Base-by-base conservation (phyloP, 1,140 invertebrate species). In the Drosophila setifemur region DNA sequence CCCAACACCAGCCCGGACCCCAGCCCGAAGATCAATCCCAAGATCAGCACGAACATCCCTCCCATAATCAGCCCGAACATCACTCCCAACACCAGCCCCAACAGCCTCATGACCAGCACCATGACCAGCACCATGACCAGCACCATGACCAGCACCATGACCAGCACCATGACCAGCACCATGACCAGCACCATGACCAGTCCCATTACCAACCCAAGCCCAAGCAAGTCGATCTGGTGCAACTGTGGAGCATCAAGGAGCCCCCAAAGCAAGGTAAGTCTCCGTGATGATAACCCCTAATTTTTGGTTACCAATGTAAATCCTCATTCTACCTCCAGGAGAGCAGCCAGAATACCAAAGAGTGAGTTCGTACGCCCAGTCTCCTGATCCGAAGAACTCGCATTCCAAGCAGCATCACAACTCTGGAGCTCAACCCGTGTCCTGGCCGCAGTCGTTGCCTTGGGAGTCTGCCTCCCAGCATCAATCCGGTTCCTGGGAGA, bases 401-500 rank as follows among this genome's bases (percentile, higher is more conserved):
- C n/a, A 60, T 9, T 18, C n/a, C 1, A 25, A 48, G 14, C 9
- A 29, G 14, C n/a, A n/a, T 1, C 21, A 25, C 3, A 70, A 31
- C 8, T 28, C 64, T n/a, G n/a, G n/a, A n/a, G n/a, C n/a, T n/a
- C 11, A 60, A 16, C 9, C 44, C 7, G 55, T 21, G 2, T 79
- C 79, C 7, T 75, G 74, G 66, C 43, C 55, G 6, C 35, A 71
- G 8, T 53, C 74, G 2, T 12, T 85, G n/a, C 79, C 79, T 5
- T 85, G 79, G 79, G 74, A 86, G 26, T 18, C 12, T 12, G 42
- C 11, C 0, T 9, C 54, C 0, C 35, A 8, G n/a, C 68, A 68
- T n/a, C 12, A 3, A 37, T 37, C 5, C 5, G 2, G 21, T 5
- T 23, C 21, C 21, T 23, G 21, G 5, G 50, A 73, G 11, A 35